Base-by-base conservation (phyloP, 2,113 vertebrate species). In the Hepsetus odoe region DNA sequence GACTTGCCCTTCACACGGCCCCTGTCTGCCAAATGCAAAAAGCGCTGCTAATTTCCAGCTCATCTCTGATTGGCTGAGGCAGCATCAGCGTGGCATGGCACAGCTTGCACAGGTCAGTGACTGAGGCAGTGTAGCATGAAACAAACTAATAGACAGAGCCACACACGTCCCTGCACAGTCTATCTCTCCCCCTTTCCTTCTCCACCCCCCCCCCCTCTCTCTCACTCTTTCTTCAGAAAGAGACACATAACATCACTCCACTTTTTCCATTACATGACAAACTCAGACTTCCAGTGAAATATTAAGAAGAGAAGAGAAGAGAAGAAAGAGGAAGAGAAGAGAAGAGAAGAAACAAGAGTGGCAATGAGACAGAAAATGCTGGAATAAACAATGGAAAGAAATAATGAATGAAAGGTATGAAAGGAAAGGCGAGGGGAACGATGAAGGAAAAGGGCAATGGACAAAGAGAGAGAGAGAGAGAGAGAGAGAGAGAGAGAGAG, bases 81-180 rank as follows among this genome's bases (percentile, higher is more conserved):
- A 90, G 92, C 90, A 92, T 94, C 91, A 88, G 91, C 90, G 90
- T 82, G 87, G 92, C 85, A 89, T 89, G 93, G 95, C 96, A 94
- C 83, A 91, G 92, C 86, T 89, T 93, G 93, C 93, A 95, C 96
- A 98, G 97, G 96, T 98, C 96, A 99, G 93, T 94, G 95, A 94
- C 92, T 96, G 93, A 93, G 95, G 95, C 96, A 93, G 91, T 88
- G 93, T 95, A 96, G 94, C 96, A 94, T 99, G 96, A 98, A 98
- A 95, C 96, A 96, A 98, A 96, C 96, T 98, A 98, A 99, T 98
- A 98, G 96, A 96, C 97, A 98, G 96, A 95, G 94, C 92, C 95
- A 96, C 96, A 95, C 95, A 96, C 96, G 93, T 95, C 32, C 55
- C 28, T 26, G 53, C 20, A 11, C 56, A 71, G 56, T 70, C 75